Evolutionary conservation across 2,113 vertebrate genomes (phyloP).

Genomic region (Microcebus lehilahytsara): DNA sequence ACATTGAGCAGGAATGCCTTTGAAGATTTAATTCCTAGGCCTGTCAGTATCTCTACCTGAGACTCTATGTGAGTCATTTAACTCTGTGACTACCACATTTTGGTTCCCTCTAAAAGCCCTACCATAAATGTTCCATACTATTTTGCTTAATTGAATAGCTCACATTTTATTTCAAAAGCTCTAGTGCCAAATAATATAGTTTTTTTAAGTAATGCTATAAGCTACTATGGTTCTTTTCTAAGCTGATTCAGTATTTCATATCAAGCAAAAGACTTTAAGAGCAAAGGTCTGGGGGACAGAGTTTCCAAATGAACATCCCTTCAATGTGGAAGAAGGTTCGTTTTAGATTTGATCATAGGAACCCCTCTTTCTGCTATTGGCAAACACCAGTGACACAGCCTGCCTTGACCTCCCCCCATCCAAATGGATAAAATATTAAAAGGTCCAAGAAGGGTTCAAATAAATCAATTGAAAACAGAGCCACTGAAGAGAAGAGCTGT

Average conservation of each 20-base stretch:
- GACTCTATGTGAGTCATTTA: background rate
- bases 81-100: background rate
- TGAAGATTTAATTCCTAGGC: background rate
- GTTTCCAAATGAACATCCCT: background rate
- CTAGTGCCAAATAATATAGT: background rate
- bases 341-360: background rate
- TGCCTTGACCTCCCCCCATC: background rate
- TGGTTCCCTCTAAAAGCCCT: background rate
- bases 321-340: background rate
- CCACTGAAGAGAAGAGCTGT: background rate
- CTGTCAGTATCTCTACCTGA: background rate
- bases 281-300: background rate
- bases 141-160: slow-evolving; percentile 5
- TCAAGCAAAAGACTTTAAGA: background rate
- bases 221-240: background rate
- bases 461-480: background rate
- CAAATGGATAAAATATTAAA: background rate
- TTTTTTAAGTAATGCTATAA: background rate
- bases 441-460: background rate
- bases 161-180: slow-evolving; percentile 8
- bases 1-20: background rate
- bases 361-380: background rate
- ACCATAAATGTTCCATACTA: background rate
- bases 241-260: background rate
- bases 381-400: background rate